Percentiles rank a stretch among this genome's conserved stretches.
Conservation (phyloP, 1,140 invertebrate genomes). For the Nasonia longicornis region DNA sequence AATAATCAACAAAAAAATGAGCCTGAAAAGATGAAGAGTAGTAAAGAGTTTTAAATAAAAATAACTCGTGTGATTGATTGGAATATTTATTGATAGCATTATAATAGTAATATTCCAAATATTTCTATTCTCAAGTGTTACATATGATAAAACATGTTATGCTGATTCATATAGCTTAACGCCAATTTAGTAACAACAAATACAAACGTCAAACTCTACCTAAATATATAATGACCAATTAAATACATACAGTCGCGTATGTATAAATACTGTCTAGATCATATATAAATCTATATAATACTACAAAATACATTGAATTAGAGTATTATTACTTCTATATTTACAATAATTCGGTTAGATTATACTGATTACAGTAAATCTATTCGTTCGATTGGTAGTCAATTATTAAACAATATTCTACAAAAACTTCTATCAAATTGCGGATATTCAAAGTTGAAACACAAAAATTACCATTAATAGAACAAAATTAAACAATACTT, state of each 20-base stretch:
- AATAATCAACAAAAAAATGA: not conserved
- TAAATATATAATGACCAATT: conserved; percentile 45
- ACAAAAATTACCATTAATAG: not conserved
- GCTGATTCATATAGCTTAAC: not conserved
- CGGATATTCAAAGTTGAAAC: conserved; percentile 23
- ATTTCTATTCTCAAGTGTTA: conserved; percentile 11
- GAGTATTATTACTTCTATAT: conserved; percentile 34
- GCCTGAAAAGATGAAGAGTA: not conserved
- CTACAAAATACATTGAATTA: conserved; percentile 43
- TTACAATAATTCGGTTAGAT: conserved; percentile 37
- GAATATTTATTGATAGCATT: not conserved
- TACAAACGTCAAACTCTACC: conserved; percentile 21
- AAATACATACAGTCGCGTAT: conserved; percentile 48
- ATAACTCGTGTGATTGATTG: not conserved
- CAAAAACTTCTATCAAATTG: conserved; percentile 29
- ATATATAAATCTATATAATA: conserved; percentile 39
- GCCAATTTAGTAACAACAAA: conserved; percentile 33
- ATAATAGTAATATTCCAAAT: not conserved
- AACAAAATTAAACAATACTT: conserved; percentile 1
- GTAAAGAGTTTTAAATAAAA: not conserved
- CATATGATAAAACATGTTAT: conserved; percentile 20
- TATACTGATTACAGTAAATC: conserved; percentile 21
- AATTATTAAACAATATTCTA: conserved; percentile 28
- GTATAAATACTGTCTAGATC: conserved; percentile 43
- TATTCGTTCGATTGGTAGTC: not conserved